Percentiles rank a stretch among this genome's conserved stretches.
Conservation (phyloP, 2,797 vertebrate species). For the Sebastes oblongus region DNA sequence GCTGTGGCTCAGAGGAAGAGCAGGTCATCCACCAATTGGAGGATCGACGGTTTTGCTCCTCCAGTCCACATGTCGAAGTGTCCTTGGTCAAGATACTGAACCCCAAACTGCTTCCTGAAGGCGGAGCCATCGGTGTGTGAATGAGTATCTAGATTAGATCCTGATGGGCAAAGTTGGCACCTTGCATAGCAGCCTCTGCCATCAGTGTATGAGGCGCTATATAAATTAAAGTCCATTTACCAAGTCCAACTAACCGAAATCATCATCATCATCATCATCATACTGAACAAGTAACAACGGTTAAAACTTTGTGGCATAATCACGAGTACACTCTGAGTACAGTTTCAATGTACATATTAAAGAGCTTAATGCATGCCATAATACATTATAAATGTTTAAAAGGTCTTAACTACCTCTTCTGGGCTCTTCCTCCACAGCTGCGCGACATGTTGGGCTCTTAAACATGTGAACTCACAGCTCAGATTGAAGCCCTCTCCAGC, state of each 20-base stretch:
- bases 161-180: no score
- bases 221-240: no score
- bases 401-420: neutral
- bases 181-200: no score
- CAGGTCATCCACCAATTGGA: no score
- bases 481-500: slow-evolving; percentile 7
- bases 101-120: no score
- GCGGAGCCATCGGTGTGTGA: fast-evolving
- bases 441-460: neutral
- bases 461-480: slow-evolving; percentile 45
- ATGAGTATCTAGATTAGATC: no score
- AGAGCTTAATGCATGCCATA: neutral
- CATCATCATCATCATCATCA: neutral
- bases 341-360: neutral
- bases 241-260: neutral
- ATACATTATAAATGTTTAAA: neutral
- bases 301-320: neutral
- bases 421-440: slow-evolving; percentile 24
- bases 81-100: no score
- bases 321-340: neutral
- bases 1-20: no score
- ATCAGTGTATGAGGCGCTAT: no score
- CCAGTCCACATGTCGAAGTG: no score
- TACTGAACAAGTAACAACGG: neutral
- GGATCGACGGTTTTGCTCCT: no score